These are phyloP conservation scores for Acleris literana DNA, from an alignment of 2,888 invertebrate species.

Conservation along the genomic window DNA sequence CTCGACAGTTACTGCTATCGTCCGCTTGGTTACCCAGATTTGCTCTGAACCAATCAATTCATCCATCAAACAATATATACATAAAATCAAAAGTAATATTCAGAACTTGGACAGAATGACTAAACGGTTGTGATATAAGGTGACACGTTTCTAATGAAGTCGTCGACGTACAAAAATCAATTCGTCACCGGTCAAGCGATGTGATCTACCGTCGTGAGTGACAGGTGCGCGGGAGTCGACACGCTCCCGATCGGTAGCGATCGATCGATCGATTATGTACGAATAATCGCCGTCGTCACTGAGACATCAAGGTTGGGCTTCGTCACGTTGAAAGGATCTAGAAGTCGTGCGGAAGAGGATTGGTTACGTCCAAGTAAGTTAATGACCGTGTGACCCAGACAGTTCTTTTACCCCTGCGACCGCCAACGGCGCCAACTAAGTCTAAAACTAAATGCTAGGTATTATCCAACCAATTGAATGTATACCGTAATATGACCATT, in stretches of 20 bases:
- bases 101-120: not conserved
- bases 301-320: conserved; percentile 51
- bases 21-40: too few relatives aligned
- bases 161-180: conserved; percentile 71
- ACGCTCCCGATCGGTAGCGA: conserved; percentile 65
- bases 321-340: conserved; percentile 73
- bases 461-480: too few relatives aligned
- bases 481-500: too few relatives aligned
- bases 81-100: too few relatives aligned
- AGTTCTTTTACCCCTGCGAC: not conserved
- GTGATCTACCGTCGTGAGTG: conserved; percentile 71
- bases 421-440: not conserved
- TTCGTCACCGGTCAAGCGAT: conserved; percentile 71
- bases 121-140: not conserved
- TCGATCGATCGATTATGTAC: conserved; percentile 69
- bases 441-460: too few relatives aligned
- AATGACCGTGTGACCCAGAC: conserved; percentile 21
- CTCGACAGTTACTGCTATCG: too few relatives aligned
- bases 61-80: too few relatives aligned
- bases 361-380: conserved; percentile 45
- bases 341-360: conserved; percentile 73
- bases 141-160: conserved; percentile 68
- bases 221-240: conserved; percentile 64
- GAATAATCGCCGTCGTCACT: conserved; percentile 65
- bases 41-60: too few relatives aligned